A percentile compares a stretch with the other conserved stretches of the same genome.
phyloP scores from a whole-genome alignment of 2,113 vertebrate species.

The Poecilia latipinna region DNA sequence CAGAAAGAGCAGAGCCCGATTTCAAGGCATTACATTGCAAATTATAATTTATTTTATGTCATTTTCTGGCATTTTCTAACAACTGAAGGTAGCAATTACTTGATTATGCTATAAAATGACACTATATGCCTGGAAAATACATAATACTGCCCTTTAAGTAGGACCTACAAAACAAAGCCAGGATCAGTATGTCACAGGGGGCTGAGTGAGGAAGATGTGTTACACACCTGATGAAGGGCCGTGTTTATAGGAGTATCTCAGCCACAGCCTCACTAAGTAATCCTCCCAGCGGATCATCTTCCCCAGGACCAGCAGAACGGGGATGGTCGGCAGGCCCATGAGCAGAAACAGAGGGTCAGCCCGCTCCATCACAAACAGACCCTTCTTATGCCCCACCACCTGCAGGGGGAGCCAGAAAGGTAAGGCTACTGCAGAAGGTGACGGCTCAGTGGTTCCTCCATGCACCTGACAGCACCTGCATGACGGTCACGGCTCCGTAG shows the following conservation, averaged over 20 bases:
- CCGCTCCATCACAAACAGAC: slow-evolving; percentile 80
- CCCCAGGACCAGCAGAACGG: slow-evolving; percentile 79
- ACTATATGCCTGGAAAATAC: no score
- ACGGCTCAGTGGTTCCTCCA: not conserved
- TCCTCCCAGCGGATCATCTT: slow-evolving; percentile 86
- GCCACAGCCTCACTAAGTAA: slow-evolving; percentile 78
- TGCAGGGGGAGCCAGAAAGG: slow-evolving; percentile 15
- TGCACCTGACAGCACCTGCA: slow-evolving; percentile 83
- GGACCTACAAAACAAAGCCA: no score
- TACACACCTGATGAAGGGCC: slow-evolving; percentile 31
- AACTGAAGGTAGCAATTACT: no score
- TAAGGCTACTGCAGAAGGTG: not conserved
- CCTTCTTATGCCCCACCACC: slow-evolving; percentile 84
- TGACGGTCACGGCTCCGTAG: slow-evolving; percentile 83
- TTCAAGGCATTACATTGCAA: no score
- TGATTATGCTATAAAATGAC: no score
- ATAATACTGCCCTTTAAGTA: no score
- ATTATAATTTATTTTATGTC: no score
- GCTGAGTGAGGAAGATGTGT: not conserved
- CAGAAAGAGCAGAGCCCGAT: no score
- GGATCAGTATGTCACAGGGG: no score
- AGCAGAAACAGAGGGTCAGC: slow-evolving; percentile 82
- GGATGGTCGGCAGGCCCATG: slow-evolving; percentile 83
- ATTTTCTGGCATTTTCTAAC: no score
- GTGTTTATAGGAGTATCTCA: slow-evolving; percentile 67